phyloP scores from a whole-genome alignment of 2,888 invertebrate species.

The Morinoia aosen region DNA sequence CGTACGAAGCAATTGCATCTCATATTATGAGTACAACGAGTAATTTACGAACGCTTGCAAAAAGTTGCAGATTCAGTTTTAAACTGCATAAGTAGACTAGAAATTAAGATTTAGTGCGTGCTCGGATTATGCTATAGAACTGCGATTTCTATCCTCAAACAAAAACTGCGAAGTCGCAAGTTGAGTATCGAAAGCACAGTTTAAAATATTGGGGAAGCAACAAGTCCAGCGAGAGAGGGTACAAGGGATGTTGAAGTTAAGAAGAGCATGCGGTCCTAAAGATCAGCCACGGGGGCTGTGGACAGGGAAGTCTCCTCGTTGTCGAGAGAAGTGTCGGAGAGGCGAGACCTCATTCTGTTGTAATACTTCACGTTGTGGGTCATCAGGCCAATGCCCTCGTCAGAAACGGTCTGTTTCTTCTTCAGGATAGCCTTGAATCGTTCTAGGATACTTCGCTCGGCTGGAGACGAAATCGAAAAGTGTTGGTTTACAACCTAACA shows the following conservation, averaged over 20 bases:
- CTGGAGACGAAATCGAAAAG: conserved; percentile 44
- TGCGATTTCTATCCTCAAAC: background rate
- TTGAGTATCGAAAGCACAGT: background rate
- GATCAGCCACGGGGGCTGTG: conserved; percentile 6
- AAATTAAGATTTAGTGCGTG: background rate
- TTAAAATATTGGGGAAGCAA: background rate
- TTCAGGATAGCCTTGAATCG: conserved; percentile 56
- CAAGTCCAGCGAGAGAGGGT: background rate
- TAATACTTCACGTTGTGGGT: conserved; percentile 71
- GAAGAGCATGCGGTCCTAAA: background rate
- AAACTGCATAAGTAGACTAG: background rate
- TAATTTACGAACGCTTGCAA: background rate
- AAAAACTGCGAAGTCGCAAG: background rate
- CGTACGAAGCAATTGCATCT: background rate
- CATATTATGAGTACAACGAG: background rate
- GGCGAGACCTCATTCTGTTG: conserved; percentile 69
- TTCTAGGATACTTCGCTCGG: conserved; percentile 57
- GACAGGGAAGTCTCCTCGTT: conserved; percentile 45
- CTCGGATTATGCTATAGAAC: background rate
- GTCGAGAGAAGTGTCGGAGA: conserved; percentile 60
- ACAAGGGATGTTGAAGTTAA: background rate
- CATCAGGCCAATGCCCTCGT: conserved; percentile 69
- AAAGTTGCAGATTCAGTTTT: background rate
- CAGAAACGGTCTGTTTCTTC: conserved; percentile 56
- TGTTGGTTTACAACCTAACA: background rate